Base-by-base conservation (phyloP, 64 coral and sea anemone species). In the Platygyra sinensis region DNA sequence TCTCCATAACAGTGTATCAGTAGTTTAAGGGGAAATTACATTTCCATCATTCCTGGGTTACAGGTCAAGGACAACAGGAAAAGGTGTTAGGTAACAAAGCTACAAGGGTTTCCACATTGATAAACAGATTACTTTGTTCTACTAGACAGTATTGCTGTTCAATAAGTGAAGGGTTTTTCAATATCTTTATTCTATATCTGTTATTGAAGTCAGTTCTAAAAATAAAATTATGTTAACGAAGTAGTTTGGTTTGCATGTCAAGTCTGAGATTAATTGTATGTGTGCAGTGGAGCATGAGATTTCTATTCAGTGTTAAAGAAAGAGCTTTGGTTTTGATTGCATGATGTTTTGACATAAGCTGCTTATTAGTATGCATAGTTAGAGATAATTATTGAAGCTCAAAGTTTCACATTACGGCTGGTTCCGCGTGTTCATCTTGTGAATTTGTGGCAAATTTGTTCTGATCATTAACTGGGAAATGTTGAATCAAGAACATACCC, bases 321-420 rank as follows among this genome's bases (percentile, higher is more conserved):
- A 60, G 33, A 25, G 9, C 2, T 51, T 20, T 63, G 20, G 60
- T 33, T 18, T 85, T 52, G 36, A 1, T 71, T 71, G 62, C 62
- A 85, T 85, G 67, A 39, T 80, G 57, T 80, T 54, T 54, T 32
- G 10, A 27, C 27, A 31, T 69, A 72, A 85, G 20, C 36, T 39
- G 62, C 81, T 85, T 72, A 51, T 85, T 85, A 85, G 62, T 64
- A 85, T 85, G 32, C 42, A 72, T 72, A 85, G 81, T 50, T 69
- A n/a, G 2, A 16, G 39, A 39, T 67, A 85, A 62, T 85, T 85
- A 85, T 19, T 72, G 62, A 85, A 51, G 12, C 81, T 72, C 42
- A 51, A 64, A 85, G 63, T 85, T 14, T 71, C 33, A 20, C 38
- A 2, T 71, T n/a, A 49, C 62, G 71, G 28, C 81, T 18, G 60